Conservation (phyloP, 2,113 vertebrate genomes). For the Narcine bancroftii region DNA sequence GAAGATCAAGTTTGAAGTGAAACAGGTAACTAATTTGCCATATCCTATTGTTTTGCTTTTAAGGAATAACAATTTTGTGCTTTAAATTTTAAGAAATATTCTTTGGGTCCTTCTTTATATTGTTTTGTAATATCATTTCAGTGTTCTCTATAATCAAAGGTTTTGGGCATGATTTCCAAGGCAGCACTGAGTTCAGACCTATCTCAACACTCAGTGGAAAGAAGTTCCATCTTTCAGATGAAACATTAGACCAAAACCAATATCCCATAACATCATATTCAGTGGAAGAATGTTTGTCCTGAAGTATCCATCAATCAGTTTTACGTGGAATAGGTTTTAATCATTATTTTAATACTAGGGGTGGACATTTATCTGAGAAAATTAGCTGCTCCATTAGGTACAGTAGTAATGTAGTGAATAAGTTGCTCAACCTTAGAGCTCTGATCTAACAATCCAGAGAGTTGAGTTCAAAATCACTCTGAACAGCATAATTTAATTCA, state of each 20-base stretch:
- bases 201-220: neutral
- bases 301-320: neutral
- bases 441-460: too few species aligned
- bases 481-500: too few species aligned
- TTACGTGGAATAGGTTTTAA: neutral
- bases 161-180: neutral
- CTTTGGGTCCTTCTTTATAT: neutral
- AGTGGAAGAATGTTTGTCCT: neutral
- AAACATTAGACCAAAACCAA: neutral
- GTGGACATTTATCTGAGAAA: neutral
- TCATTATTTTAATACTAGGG: neutral
- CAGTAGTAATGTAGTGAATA: neutral
- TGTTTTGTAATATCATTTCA: too few species aligned
- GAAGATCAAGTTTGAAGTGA: neutral
- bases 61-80: neutral
- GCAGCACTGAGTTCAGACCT: neutral
- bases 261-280: neutral
- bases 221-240: neutral
- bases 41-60: neutral
- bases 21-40: neutral
- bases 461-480: too few species aligned
- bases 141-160: neutral
- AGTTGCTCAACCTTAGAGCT: too few species aligned
- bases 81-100: neutral
- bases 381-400: neutral